phyloP scores from a whole-genome alignment of 2,113 vertebrate species.

The Xenopus tropicalis region DNA sequence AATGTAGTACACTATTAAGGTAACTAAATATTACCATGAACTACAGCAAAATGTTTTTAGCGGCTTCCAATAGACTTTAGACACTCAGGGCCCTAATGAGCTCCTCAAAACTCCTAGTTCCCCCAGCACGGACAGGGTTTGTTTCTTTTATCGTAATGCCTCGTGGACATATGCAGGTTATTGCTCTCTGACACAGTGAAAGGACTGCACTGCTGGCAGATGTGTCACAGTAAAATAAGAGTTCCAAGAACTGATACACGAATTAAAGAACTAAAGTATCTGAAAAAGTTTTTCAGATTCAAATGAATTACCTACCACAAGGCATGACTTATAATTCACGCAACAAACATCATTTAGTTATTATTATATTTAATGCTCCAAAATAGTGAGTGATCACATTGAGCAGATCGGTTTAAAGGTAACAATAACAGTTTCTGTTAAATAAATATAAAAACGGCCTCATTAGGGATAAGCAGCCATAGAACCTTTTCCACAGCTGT shows the following conservation, averaged over 20 bases:
- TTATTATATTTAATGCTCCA: background rate
- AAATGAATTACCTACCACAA: background rate
- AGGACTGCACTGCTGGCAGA: no score
- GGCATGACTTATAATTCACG: background rate
- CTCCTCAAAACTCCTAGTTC: no score
- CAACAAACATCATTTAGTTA: background rate
- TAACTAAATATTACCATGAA: no score
- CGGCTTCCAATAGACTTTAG: no score
- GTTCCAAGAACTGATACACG: background rate
- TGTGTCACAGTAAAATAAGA: background rate
- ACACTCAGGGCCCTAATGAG: no score
- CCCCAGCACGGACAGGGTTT: no score
- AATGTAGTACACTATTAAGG: no score
- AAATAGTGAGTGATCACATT: background rate
- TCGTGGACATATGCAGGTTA: no score
- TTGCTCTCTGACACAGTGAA: no score
- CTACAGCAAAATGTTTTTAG: no score
- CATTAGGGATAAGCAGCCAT: background rate
- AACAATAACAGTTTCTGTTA: background rate
- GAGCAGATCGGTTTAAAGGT: background rate
- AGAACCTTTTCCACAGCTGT: background rate
- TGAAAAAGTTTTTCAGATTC: background rate
- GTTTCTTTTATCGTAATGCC: no score
- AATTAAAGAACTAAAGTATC: background rate
- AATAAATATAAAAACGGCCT: background rate